These are phyloP conservation scores for Arctopsyche grandis DNA, from an alignment of 1,140 invertebrate species.

Conservation along the genomic window DNA sequence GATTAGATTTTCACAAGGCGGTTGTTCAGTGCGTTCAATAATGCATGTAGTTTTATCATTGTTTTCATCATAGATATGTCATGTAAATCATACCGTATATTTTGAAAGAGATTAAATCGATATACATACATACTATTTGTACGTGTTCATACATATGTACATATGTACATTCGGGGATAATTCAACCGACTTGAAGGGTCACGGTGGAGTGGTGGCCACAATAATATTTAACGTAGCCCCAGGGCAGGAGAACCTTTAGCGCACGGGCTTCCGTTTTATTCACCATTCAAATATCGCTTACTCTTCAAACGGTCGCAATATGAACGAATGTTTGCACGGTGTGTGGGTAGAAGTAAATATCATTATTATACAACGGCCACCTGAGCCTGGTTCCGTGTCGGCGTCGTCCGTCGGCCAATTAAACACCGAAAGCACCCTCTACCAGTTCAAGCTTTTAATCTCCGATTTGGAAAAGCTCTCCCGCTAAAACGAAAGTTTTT, in stretches of 20 bases:
- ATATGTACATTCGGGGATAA: too few relatives aligned
- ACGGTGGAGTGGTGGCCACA: background rate
- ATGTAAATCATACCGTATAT: too few relatives aligned
- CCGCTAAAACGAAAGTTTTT: slow-evolving; percentile 13
- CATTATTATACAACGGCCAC: slow-evolving; percentile 33
- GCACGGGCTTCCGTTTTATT: slow-evolving; percentile 28
- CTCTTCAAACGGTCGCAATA: slow-evolving; percentile 30
- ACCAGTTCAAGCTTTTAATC: slow-evolving; percentile 35
- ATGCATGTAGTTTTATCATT: too few relatives aligned
- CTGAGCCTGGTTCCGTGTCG: background rate
- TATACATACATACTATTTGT: too few relatives aligned
- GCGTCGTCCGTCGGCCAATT: slow-evolving; percentile 28
- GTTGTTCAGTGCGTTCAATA: too few relatives aligned
- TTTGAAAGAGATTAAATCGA: too few relatives aligned
- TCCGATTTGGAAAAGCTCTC: slow-evolving; percentile 16
- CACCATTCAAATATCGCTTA: slow-evolving; percentile 35
- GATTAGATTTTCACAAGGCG: too few relatives aligned
- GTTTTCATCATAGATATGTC: too few relatives aligned
- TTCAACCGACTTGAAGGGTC: too few relatives aligned
- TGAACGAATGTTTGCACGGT: slow-evolving; percentile 28
- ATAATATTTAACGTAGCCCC: background rate
- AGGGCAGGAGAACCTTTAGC: background rate
- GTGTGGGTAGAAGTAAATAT: background rate
- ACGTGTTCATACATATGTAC: too few relatives aligned
- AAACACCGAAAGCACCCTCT: slow-evolving; percentile 20